These are phyloP conservation scores for Phoeniculus purpureus DNA, from an alignment of 2,797 vertebrate genomes.

Conservation along the genomic window DNA sequence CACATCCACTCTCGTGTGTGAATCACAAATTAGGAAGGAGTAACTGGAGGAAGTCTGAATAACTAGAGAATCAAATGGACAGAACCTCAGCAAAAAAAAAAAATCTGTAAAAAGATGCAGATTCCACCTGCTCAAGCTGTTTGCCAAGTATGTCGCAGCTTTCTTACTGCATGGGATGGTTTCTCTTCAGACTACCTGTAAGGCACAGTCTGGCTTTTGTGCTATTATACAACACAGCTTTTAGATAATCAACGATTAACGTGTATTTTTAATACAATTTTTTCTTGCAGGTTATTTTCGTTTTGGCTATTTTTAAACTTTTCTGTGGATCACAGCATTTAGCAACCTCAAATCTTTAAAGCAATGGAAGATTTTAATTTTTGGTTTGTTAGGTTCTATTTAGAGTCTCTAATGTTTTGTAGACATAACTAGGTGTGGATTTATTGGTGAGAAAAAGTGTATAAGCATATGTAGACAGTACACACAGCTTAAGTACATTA, in stretches of 20 bases:
- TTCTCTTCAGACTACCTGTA: conserved; percentile 33
- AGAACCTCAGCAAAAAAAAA: conserved; percentile 13
- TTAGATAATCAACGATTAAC: conserved; percentile 62
- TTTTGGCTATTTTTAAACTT: conserved; percentile 57
- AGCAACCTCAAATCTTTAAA: conserved; percentile 59
- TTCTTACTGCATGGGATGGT: conserved; percentile 31
- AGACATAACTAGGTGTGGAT: conserved; percentile 66
- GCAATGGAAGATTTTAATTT: conserved; percentile 40
- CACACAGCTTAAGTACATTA: conserved; percentile 20
- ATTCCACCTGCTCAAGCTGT: conserved; percentile 62
- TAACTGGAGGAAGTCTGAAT: neutral
- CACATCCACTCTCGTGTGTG: neutral
- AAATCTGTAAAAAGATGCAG: conserved; percentile 19
- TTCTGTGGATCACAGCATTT: conserved; percentile 57
- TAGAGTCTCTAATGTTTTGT: conserved; percentile 25
- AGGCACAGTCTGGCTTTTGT: conserved; percentile 45
- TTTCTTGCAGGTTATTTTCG: conserved; percentile 37
- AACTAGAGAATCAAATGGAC: neutral
- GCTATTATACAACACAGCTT: conserved; percentile 33
- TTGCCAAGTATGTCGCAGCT: conserved; percentile 43
- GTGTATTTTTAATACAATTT: conserved; percentile 42
- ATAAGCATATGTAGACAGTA: conserved; percentile 45
- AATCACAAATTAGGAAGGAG: neutral
- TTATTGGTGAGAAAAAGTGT: conserved; percentile 70
- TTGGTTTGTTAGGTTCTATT: conserved; percentile 32